Conservation (phyloP, 2,113 vertebrate genomes). For the Turnix velox region DNA sequence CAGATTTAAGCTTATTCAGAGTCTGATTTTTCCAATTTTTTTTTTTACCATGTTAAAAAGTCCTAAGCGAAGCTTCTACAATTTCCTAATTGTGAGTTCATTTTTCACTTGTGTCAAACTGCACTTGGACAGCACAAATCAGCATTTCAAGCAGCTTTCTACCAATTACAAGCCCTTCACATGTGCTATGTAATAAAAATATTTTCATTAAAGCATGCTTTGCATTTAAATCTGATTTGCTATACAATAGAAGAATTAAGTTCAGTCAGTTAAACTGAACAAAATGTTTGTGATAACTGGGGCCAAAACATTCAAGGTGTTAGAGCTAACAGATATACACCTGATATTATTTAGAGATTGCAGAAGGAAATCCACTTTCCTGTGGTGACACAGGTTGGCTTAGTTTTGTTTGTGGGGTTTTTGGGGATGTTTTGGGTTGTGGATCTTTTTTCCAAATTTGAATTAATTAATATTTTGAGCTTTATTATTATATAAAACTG, state of each 20-base stretch:
- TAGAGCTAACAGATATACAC: not conserved
- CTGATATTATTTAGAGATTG: not conserved
- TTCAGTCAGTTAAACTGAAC: not conserved
- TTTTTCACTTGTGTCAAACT: not conserved
- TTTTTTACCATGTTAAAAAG: not conserved
- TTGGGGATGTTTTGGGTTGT: not conserved
- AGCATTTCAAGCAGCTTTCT: not conserved
- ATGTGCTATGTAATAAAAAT: not conserved
- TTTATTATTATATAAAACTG: not conserved
- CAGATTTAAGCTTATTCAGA: not conserved
- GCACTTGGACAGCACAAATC: not conserved
- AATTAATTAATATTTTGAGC: not conserved
- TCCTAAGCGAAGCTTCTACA: not conserved
- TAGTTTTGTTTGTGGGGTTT: not conserved
- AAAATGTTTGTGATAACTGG: not conserved
- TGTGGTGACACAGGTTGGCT: not conserved
- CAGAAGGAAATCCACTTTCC: not conserved
- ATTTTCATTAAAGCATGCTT: not conserved
- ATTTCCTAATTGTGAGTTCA: not conserved
- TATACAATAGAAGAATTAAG: not conserved
- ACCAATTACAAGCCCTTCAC: not conserved
- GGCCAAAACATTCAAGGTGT: not conserved
- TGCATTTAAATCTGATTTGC: constrained; percentile 14
- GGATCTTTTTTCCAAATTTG: not conserved
- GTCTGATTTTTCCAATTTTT: not conserved